Evolutionary conservation across 1,140 invertebrate genomes (phyloP).

Genomic region (Arctopsyche grandis): DNA sequence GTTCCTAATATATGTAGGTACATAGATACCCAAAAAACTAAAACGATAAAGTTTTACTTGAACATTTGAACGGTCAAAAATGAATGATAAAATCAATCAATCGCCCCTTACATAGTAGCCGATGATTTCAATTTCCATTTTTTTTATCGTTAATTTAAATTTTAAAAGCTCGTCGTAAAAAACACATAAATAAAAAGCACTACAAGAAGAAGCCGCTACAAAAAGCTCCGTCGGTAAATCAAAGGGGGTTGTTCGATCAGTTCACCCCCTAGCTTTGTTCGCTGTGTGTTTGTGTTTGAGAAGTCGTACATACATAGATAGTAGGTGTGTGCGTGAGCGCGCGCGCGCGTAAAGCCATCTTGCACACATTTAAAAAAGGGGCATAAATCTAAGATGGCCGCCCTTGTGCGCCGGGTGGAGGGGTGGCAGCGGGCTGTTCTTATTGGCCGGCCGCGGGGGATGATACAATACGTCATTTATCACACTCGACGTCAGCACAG

Average conservation of each 20-base stretch:
- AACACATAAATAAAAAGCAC: not conserved
- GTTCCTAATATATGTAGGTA: too few species aligned
- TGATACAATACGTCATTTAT: slow-evolving; percentile 55
- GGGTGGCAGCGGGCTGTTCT: slow-evolving; percentile 47
- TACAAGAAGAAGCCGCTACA: slow-evolving; percentile 8
- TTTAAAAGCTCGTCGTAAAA: not conserved
- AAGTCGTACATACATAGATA: not conserved
- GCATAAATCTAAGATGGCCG: slow-evolving; percentile 56
- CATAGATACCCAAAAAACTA: too few species aligned
- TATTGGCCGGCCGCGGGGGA: slow-evolving; percentile 51
- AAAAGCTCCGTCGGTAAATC: slow-evolving; percentile 21
- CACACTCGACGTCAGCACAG: slow-evolving; percentile 53
- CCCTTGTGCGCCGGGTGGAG: slow-evolving; percentile 10
- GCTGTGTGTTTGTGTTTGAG: not conserved
- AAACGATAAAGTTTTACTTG: too few species aligned
- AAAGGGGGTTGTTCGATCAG: slow-evolving; percentile 6
- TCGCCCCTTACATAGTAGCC: too few species aligned
- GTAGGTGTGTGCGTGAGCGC: not conserved
- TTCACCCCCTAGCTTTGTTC: not conserved
- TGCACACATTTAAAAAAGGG: slow-evolving; percentile 50
- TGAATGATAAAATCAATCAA: too few species aligned
- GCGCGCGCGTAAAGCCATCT: slow-evolving; percentile 17
- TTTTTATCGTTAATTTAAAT: not conserved
- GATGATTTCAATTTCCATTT: too few species aligned
- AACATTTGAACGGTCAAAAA: too few species aligned